Evolutionary conservation across 2,888 invertebrate species (phyloP), one percentile per base, ranked within the genome.

Genomic region (Stenchaetothrips biformis): DNA sequence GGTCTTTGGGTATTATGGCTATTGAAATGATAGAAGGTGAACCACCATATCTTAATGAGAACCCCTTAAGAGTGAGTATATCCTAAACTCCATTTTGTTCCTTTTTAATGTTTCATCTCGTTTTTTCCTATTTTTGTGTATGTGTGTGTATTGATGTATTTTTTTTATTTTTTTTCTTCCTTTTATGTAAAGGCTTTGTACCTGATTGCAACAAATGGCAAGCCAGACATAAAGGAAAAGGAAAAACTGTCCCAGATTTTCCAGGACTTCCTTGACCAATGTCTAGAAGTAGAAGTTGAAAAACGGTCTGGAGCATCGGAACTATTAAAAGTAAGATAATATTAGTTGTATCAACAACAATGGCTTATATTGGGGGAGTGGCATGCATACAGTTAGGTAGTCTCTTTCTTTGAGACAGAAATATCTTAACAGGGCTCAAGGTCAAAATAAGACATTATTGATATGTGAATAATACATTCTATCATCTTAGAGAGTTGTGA

Each of bases 11-110:
- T 83, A 99, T 99, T 85, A 99, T 99, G 99, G 99, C 99, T 79
- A 99, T 99, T 85, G 99, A 99, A 90, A 99, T 99, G 99, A 98
- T 99, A 82, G 99, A 99, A 89, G 99, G 99, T 81, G 99, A 99
- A 88, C 99, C 99, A 62, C 99, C 99, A 3, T 99, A 99, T 89
- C 89, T 99, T 82, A 99, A 99, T 88, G 99, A 99, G 89, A 98
- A 98, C 89, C 99, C 99, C 78, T 89, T 99, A 80, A 92, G 98
- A 87, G 90, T 91, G 85, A 85, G 87, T 84, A 21, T 4, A n/a
- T n/a, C n/a, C n/a, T n/a, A n/a, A n/a, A n/a, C n/a, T n/a, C n/a
- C n/a, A n/a, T n/a, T n/a, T n/a, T n/a, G n/a, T n/a, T n/a, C n/a
- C n/a, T n/a, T n/a, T n/a, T n/a, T n/a, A n/a, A n/a, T n/a, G n/a